Conservation (phyloP, 1,140 invertebrate species). For the Lordiphosa mommai region DNA sequence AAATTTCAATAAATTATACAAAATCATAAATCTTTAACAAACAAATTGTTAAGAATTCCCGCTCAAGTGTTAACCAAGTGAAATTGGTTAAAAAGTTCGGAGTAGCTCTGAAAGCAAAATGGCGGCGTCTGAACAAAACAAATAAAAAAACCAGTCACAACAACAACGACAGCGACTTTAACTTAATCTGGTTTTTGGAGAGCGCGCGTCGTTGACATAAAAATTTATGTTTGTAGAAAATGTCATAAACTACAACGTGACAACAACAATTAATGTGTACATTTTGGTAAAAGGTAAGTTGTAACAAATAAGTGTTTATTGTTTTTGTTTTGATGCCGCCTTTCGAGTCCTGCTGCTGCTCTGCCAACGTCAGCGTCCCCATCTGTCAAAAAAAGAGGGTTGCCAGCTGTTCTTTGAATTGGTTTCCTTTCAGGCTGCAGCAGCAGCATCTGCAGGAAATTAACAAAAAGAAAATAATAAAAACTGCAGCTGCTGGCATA, state of each 20-base stretch:
- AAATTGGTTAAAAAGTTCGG: too few species aligned
- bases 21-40: too few species aligned
- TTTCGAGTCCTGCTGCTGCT: constrained; percentile 38
- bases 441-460: constrained; percentile 65
- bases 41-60: too few species aligned
- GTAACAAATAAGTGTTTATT: constrained; percentile 8
- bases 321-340: constrained; percentile 66
- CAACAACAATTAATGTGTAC: constrained; percentile 63
- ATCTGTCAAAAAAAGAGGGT: constrained; percentile 54
- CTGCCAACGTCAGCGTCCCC: constrained; percentile 34
- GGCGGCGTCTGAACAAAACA: too few species aligned
- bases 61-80: too few species aligned
- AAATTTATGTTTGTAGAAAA: constrained; percentile 53
- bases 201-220: too few species aligned
- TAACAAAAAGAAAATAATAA: constrained; percentile 25
- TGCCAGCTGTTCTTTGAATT: constrained; percentile 53
- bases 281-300: constrained; percentile 29
- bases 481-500: constrained; percentile 45
- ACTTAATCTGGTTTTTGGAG: too few species aligned
- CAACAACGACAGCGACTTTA: too few species aligned
- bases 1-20: too few species aligned
- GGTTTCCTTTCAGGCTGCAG: constrained; percentile 28
- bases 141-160: too few species aligned
- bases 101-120: too few species aligned
- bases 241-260: constrained; percentile 55